A percentile compares a stretch with the other conserved stretches of the same genome.
Conservation (phyloP, 2,797 vertebrate genomes). For the Ceryle rudis region DNA sequence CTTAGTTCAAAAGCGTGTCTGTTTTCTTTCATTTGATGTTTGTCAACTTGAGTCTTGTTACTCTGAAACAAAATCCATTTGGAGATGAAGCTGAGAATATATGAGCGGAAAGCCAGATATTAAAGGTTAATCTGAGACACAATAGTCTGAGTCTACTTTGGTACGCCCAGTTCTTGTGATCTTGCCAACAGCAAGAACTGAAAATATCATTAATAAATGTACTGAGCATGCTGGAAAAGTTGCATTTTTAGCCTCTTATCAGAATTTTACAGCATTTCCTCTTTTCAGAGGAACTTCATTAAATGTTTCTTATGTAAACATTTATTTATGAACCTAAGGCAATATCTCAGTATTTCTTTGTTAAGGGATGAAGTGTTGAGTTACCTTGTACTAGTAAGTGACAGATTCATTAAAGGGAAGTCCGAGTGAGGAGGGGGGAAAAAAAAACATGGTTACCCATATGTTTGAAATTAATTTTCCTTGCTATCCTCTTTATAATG, state of each 20-base stretch:
- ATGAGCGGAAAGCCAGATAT: neutral
- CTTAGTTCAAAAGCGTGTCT: neutral
- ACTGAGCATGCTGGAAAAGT: neutral
- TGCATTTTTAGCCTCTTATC: neutral
- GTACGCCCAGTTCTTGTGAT: neutral
- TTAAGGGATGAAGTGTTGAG: neutral
- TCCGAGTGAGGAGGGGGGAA: neutral
- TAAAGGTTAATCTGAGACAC: neutral
- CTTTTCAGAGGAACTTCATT: neutral
- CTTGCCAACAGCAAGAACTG: neutral
- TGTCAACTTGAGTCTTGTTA: neutral
- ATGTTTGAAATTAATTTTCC: slow-evolving; percentile 53
- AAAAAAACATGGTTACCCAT: neutral
- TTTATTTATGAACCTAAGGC: neutral
- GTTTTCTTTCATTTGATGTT: neutral
- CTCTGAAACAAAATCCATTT: neutral
- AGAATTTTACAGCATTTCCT: slow-evolving; percentile 36
- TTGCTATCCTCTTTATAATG: neutral
- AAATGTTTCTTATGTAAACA: slow-evolving; percentile 2
- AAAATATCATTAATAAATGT: slow-evolving; percentile 34
- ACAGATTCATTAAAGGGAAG: slow-evolving; percentile 14
- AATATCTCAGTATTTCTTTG: slow-evolving; percentile 6
- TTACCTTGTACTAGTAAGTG: neutral
- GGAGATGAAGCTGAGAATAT: neutral
- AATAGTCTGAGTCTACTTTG: neutral